Evolutionary conservation across 2,113 vertebrate genomes (phyloP), one percentile per base, ranked within the genome.

Genomic region (Nothocercus julius): DNA sequence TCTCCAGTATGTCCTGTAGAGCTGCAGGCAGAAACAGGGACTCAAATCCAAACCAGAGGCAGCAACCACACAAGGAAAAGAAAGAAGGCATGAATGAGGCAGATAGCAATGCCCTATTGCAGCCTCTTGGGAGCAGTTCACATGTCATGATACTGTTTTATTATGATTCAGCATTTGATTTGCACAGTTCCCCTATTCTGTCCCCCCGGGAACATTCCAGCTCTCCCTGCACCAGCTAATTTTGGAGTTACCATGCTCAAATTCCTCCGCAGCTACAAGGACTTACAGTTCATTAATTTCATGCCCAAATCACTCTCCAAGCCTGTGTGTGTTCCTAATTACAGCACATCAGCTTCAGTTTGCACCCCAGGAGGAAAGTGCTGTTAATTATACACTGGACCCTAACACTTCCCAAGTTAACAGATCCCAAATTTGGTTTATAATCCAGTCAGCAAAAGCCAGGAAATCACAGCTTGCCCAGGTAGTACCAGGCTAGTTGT

Each of bases 261-360:
- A 97, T 97, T 96, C 96, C 78, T 96, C 76, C 9, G 1, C 56
- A 94, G 80, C 75, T 88, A 82, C 1, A 0, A 53, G 82, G 86
- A 96, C 90, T 95, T 96, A 91, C 94, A 95, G 96, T 94, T 97
- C 96, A 97, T 92, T 96, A 96, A 97, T 87, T 93, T 90, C 89
- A 87, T 89, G 94, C 92, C 85, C 90, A 90, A 95, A 95, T 87
- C 89, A 93, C 83, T 61, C 80, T 82, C 87, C 54, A 61, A 92
- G 82, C 64, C 92, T 85, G 75, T 88, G 93, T 91, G 95, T 91
- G 93, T 93, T 96, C 93, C 94, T 96, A 97, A 97, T 96, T 97
- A 97, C 94, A 93, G 85, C 80, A 94, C 96, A 97, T 96, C 96
- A 97, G 70, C 96, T 92, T 96, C 95, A 94, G 94, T 80, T 83